phyloP scores from a whole-genome alignment of 2,888 invertebrate genomes.

The Drosophila hamatofila region DNA sequence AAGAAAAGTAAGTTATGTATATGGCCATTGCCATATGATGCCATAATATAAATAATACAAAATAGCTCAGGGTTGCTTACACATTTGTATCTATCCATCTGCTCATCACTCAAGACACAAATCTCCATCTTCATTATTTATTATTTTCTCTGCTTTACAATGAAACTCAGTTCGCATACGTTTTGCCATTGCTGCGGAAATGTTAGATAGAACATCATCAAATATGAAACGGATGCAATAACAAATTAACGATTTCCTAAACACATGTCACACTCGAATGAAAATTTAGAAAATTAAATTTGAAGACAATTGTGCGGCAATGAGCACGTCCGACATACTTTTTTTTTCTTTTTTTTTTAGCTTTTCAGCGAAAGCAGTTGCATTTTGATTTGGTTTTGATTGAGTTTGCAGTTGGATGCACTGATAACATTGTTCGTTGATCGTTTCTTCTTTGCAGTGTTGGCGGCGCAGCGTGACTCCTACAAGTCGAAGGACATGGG shows the following conservation, averaged over 20 bases:
- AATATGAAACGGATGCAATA: slow-evolving; percentile 51
- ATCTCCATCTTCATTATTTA: background rate
- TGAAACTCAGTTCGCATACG: slow-evolving; percentile 10
- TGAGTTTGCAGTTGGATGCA: background rate
- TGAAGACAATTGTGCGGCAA: slow-evolving; percentile 23
- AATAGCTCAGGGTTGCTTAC: too few relatives aligned
- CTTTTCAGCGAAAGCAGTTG: background rate
- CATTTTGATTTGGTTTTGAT: slow-evolving; percentile 3
- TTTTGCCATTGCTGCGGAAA: slow-evolving; percentile 49
- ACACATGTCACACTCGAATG: slow-evolving; percentile 7
- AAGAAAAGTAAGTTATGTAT: too few relatives aligned
- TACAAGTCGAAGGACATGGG: slow-evolving; percentile 83
- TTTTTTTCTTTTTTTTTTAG: background rate
- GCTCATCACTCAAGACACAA: background rate
- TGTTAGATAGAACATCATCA: slow-evolving; percentile 29
- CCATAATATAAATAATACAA: too few relatives aligned
- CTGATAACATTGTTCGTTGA: slow-evolving; percentile 6
- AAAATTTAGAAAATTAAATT: slow-evolving; percentile 9
- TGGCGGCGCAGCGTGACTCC: slow-evolving; percentile 84
- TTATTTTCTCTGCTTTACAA: background rate
- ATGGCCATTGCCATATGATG: too few relatives aligned
- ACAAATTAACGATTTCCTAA: slow-evolving; percentile 49
- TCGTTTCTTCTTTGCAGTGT: slow-evolving; percentile 60
- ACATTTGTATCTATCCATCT: background rate
- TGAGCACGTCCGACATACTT: slow-evolving; percentile 6